Conservation (phyloP, 2,888 invertebrate genomes). For the Drosophila melanosoma region DNA sequence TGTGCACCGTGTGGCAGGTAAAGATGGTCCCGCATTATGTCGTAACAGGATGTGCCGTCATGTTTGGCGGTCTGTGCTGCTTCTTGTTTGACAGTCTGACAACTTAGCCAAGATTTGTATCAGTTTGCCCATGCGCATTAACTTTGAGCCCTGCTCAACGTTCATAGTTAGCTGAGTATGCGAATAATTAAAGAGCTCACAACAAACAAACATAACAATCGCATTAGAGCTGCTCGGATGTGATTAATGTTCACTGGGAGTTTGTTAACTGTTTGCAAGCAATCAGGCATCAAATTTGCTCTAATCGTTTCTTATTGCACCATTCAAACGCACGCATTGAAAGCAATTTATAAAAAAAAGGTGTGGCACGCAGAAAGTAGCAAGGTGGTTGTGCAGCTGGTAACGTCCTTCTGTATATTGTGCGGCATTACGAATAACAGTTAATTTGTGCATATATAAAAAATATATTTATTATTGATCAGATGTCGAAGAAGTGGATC, state of each 20-base stretch:
- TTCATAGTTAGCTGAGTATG: slow-evolving; percentile 31
- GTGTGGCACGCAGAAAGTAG: background rate
- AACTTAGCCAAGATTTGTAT: slow-evolving; percentile 50
- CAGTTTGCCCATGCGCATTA: slow-evolving; percentile 34
- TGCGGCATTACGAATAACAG: background rate
- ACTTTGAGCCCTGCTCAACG: slow-evolving; percentile 29
- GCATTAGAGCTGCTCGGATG: background rate
- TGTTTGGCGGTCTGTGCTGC: slow-evolving; percentile 16
- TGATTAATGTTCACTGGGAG: background rate
- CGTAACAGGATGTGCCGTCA: slow-evolving; percentile 56
- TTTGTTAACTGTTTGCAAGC: background rate
- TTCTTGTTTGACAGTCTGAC: slow-evolving; percentile 42
- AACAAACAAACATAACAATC: slow-evolving; percentile 7
- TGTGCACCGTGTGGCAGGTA: slow-evolving; percentile 26
- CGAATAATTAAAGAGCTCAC: slow-evolving; percentile 41
- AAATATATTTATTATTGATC: background rate
- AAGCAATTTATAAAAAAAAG: background rate
- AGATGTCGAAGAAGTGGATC: too few relatives aligned
- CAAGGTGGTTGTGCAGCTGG: background rate
- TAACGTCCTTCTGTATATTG: background rate
- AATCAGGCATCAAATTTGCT: background rate
- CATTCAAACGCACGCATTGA: background rate
- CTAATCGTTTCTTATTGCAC: background rate
- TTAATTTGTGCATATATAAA: background rate
- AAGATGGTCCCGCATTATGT: slow-evolving; percentile 28